phyloP scores from a whole-genome alignment of 2,113 vertebrate genomes.

The Rhabdornis inornatus region DNA sequence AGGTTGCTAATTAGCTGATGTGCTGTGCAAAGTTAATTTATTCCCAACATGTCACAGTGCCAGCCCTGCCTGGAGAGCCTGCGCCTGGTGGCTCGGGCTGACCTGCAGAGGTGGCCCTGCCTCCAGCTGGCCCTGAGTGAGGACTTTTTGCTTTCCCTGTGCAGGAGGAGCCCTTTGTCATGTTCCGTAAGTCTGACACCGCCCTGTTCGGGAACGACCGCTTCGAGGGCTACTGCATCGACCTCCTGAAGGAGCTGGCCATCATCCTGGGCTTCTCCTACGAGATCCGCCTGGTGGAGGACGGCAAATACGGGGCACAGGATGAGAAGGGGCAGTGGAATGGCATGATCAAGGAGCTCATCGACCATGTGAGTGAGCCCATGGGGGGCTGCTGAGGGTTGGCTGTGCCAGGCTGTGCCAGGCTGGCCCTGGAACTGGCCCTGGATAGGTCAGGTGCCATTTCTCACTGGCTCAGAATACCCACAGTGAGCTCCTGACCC shows the following conservation, averaged over 20 bases:
- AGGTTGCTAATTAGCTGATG: conserved; percentile 56
- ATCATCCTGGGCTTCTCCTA: conserved; percentile 92
- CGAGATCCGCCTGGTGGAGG: conserved; percentile 93
- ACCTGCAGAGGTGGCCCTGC: background rate
- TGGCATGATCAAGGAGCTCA: conserved; percentile 95
- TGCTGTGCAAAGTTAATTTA: conserved; percentile 33
- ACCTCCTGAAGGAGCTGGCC: conserved; percentile 93
- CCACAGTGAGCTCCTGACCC: fast-evolving
- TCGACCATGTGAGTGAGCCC: conserved; percentile 90
- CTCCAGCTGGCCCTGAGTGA: background rate
- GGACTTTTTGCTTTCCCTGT: background rate
- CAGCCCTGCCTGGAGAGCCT: background rate
- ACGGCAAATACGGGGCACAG: conserved; percentile 92
- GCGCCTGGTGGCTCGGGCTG: background rate
- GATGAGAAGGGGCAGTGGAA: conserved; percentile 99
- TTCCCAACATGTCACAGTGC: background rate
- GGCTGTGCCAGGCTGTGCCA: background rate
- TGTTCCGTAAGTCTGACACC: conserved; percentile 96
- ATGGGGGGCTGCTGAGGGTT: fast-evolving
- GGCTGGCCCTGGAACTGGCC: background rate
- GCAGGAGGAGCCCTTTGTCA: conserved; percentile 97
- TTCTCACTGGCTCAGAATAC: fast-evolving
- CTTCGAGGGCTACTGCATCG: conserved; percentile 97
- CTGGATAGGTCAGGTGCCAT: background rate
- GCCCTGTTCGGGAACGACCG: conserved; percentile 93